These are phyloP conservation scores for Apistogramma diplotaenia DNA, from an alignment of 2,113 vertebrate genomes.

Conservation along the genomic window DNA sequence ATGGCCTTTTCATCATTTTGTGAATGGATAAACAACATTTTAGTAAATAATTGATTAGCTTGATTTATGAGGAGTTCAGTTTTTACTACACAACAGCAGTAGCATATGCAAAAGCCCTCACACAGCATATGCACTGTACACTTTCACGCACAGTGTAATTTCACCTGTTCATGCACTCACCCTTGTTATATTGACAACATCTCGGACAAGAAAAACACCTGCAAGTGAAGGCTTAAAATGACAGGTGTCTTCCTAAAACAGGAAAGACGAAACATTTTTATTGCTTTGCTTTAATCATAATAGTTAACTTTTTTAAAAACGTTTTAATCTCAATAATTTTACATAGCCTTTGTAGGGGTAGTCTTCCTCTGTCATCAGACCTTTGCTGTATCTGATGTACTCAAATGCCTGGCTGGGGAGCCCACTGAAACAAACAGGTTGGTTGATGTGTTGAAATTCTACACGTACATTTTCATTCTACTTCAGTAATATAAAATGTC, in stretches of 20 bases:
- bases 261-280: neutral
- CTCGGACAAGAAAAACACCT: constrained; percentile 82
- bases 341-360: constrained; percentile 85
- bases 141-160: neutral
- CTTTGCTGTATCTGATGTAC: constrained; percentile 87
- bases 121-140: neutral
- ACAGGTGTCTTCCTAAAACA: constrained; percentile 77
- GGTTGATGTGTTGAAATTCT: neutral
- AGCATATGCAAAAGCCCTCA: neutral
- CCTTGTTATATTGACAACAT: constrained; percentile 85
- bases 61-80: neutral
- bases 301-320: neutral
- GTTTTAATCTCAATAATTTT: neutral
- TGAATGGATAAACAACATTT: neutral
- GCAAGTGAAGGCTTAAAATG: constrained; percentile 78
- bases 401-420: constrained; percentile 92
- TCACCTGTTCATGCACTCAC: constrained; percentile 63
- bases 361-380: constrained; percentile 83
- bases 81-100: neutral
- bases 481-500: neutral
- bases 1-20: constrained; percentile 84
- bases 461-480: neutral
- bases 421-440: constrained; percentile 73
- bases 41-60: neutral
- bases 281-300: neutral